phyloP scores from a whole-genome alignment of 2,888 invertebrate species.

The Meganola albula region DNA sequence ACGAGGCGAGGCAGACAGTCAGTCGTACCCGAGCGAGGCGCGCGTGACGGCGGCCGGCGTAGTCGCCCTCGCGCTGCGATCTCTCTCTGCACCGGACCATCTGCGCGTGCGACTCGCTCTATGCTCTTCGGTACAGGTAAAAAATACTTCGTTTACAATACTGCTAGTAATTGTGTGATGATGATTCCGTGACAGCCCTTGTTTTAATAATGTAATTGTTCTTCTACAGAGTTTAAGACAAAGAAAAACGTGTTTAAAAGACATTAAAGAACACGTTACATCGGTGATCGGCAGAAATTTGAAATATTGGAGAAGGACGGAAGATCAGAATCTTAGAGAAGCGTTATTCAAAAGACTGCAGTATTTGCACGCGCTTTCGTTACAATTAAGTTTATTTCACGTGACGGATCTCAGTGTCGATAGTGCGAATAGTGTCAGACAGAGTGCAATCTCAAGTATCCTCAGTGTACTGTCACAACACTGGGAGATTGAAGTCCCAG shows the following conservation, averaged over 20 bases:
- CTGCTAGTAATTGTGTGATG: too few relatives aligned
- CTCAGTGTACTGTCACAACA: conserved; percentile 45
- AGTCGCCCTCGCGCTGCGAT: conserved; percentile 84
- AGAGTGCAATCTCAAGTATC: conserved; percentile 39
- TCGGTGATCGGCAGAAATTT: conserved; percentile 71
- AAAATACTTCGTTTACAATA: not conserved
- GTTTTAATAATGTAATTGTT: too few relatives aligned
- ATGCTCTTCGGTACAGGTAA: conserved; percentile 64
- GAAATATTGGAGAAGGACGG: conserved; percentile 70
- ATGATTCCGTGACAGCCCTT: too few relatives aligned
- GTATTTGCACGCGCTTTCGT: conserved; percentile 53
- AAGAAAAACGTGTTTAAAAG: conserved; percentile 64
- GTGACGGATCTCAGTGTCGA: conserved; percentile 47
- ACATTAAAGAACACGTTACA: conserved; percentile 69
- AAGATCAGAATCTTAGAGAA: conserved; percentile 42
- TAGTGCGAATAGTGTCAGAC: conserved; percentile 37
- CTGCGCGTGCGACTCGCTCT: conserved; percentile 75
- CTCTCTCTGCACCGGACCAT: conserved; percentile 75
- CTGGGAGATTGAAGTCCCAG: conserved; percentile 53
- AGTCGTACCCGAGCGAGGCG: conserved; percentile 80
- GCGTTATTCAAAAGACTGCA: conserved; percentile 58
- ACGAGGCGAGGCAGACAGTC: conserved; percentile 81
- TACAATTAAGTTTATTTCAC: conserved; percentile 56
- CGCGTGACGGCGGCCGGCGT: conserved; percentile 82
- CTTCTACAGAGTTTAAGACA: conserved; percentile 46